Percentiles rank a stretch among this genome's conserved stretches.
Evolutionary conservation across 2,797 vertebrate species (phyloP).

Genomic region (Heteromormyrus szaboi): DNA sequence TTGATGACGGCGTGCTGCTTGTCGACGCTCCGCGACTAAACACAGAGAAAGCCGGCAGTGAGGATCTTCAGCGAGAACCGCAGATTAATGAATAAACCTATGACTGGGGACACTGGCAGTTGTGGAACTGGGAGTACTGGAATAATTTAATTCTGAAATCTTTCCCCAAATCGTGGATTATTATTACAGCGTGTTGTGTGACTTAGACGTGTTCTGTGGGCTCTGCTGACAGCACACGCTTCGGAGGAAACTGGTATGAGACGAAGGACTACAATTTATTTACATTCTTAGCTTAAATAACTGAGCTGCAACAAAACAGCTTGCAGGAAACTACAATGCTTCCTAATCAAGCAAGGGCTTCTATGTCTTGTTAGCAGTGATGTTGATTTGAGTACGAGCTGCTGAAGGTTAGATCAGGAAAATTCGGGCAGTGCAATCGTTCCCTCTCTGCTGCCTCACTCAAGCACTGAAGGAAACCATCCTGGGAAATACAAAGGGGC

Average conservation of each 20-base stretch:
- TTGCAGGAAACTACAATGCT: not conserved
- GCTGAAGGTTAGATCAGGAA: not conserved
- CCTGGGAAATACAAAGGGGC: not conserved
- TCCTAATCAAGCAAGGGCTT: not conserved
- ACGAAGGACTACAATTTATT: not conserved
- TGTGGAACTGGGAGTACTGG: not conserved
- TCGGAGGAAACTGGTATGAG: not conserved
- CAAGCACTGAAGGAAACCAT: not conserved
- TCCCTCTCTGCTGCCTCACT: not conserved
- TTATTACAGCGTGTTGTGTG: not conserved
- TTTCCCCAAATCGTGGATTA: not conserved
- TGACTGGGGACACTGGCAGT: not conserved
- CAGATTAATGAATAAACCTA: not conserved
- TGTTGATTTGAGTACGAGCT: not conserved
- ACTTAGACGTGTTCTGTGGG: too few relatives aligned
- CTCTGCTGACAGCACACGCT: not conserved
- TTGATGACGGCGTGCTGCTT: constrained; percentile 99
- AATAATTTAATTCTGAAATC: not conserved
- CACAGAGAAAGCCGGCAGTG: constrained; percentile 17
- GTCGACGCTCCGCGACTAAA: constrained; percentile 92
- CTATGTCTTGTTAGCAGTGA: not conserved
- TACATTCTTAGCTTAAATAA: not conserved
- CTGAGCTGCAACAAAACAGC: not conserved
- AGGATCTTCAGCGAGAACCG: not conserved
- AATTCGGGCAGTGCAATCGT: not conserved